phyloP scores from a whole-genome alignment of 37 sponge, comb jelly and placozoan genomes.

The Tethya wilhelma region DNA sequence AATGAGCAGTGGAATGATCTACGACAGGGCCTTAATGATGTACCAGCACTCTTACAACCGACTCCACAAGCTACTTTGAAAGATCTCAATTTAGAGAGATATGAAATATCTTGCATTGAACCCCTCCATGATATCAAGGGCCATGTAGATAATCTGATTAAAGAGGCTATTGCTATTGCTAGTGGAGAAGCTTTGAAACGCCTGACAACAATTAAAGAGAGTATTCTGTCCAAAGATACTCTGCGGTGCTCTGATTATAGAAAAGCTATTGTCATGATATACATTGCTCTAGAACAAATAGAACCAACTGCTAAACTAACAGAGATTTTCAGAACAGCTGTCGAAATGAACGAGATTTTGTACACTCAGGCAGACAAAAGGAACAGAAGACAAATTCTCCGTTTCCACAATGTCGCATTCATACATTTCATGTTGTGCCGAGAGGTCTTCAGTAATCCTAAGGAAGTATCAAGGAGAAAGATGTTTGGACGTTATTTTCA shows the following conservation, averaged over 20 bases:
- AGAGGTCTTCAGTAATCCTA: neutral
- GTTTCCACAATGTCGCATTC: constrained; percentile 2
- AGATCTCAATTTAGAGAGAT: neutral
- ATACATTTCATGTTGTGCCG: neutral
- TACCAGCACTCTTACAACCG: constrained; percentile 6
- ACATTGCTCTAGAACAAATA: neutral
- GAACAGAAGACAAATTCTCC: neutral
- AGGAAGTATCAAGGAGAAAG: neutral
- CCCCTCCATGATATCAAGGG: constrained; percentile 45
- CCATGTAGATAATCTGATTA: neutral
- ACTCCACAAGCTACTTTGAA: constrained; percentile 10
- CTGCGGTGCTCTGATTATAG: no score
- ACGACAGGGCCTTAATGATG: constrained; percentile 1
- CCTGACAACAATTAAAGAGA: neutral
- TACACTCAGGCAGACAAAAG: neutral
- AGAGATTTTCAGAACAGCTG: neutral
- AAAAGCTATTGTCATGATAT: constrained; percentile 1
- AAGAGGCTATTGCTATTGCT: neutral
- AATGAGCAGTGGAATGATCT: neutral
- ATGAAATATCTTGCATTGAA: constrained; percentile 12
- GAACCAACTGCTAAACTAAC: neutral
- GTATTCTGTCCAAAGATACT: neutral
- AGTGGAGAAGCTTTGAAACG: neutral
- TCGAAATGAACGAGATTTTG: neutral
- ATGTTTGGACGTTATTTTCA: constrained; percentile 35